Conservation (phyloP, 1,140 invertebrate species). For the Drosophila trapezifrons region DNA sequence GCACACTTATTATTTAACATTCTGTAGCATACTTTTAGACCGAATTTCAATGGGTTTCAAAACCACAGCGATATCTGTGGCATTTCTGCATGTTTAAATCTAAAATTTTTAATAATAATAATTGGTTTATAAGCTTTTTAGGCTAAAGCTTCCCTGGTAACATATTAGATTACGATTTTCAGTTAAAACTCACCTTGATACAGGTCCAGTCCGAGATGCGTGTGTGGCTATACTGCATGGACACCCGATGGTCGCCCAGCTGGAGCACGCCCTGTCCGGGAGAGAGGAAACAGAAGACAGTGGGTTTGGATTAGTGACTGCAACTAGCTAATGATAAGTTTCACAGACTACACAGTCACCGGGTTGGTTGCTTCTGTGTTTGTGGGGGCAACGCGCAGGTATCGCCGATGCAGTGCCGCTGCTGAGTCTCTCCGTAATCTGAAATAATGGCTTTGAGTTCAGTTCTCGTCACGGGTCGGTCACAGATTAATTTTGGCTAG, state of each 20-base stretch:
- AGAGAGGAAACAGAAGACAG: slow-evolving; percentile 67
- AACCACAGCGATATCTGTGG: too few relatives aligned
- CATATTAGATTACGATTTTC: too few relatives aligned
- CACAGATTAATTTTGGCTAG: slow-evolving; percentile 3
- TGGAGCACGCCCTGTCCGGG: slow-evolving; percentile 87
- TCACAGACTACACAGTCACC: slow-evolving; percentile 84
- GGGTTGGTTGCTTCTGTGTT: slow-evolving; percentile 72
- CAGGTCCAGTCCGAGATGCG: slow-evolving; percentile 88
- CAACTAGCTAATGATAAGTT: slow-evolving; percentile 30
- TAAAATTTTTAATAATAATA: not conserved
- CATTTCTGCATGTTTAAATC: too few relatives aligned
- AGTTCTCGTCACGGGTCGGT: slow-evolving; percentile 27
- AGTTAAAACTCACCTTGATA: slow-evolving; percentile 85
- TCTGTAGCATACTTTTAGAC: too few relatives aligned
- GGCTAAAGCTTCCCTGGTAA: too few relatives aligned
- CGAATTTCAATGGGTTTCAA: too few relatives aligned
- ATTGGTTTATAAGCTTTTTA: too few relatives aligned
- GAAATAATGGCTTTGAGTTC: slow-evolving; percentile 60
- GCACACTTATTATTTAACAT: not conserved
- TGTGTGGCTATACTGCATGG: slow-evolving; percentile 90
- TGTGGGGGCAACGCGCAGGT: slow-evolving; percentile 47
- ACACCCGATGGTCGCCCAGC: slow-evolving; percentile 88
- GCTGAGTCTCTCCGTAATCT: slow-evolving; percentile 10
- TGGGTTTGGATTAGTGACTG: slow-evolving; percentile 61
- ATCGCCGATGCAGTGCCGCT: slow-evolving; percentile 17